Evolutionary conservation across 2,797 vertebrate species (phyloP).

Genomic region (Coccyzus lansbergi): DNA sequence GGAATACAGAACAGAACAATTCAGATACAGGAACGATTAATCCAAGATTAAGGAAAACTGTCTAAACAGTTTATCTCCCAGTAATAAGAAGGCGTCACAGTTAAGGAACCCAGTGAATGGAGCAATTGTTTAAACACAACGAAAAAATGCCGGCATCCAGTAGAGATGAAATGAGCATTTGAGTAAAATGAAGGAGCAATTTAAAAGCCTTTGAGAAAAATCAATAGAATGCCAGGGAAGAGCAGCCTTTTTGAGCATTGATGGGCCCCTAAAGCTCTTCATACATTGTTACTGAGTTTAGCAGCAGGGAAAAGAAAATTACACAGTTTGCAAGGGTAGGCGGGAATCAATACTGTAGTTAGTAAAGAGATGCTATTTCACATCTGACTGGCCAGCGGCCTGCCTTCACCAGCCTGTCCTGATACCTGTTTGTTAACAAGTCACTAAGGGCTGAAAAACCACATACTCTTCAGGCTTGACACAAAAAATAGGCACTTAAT

Average conservation of each 20-base stretch:
- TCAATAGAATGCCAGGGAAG: constrained; percentile 83
- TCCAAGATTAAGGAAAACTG: constrained; percentile 82
- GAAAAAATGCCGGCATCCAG: constrained; percentile 73
- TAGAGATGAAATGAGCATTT: constrained; percentile 81
- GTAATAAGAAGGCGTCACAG: constrained; percentile 84
- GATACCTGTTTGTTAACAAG: constrained; percentile 90
- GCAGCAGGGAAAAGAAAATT: constrained; percentile 82
- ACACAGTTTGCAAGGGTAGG: constrained; percentile 79
- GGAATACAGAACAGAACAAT: constrained; percentile 75
- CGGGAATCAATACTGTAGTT: constrained; percentile 91
- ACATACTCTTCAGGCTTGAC: constrained; percentile 83
- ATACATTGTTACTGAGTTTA: constrained; percentile 82
- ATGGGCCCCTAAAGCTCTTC: constrained; percentile 77
- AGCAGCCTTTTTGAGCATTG: constrained; percentile 77
- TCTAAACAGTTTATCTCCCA: constrained; percentile 84
- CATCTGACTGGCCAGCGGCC: constrained; percentile 89
- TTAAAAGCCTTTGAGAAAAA: constrained; percentile 87
- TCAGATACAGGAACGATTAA: constrained; percentile 78
- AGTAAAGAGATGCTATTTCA: constrained; percentile 97
- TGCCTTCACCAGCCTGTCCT: constrained; percentile 76
- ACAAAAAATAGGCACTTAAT: constrained; percentile 83
- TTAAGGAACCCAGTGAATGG: constrained; percentile 80
- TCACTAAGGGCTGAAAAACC: constrained; percentile 85
- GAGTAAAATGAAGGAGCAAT: constrained; percentile 85
- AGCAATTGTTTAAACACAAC: constrained; percentile 84